Percentiles rank a stretch among this genome's conserved stretches.
Evolutionary conservation across 2,113 vertebrate species (phyloP).

Genomic region (Phaethon lepturus): DNA sequence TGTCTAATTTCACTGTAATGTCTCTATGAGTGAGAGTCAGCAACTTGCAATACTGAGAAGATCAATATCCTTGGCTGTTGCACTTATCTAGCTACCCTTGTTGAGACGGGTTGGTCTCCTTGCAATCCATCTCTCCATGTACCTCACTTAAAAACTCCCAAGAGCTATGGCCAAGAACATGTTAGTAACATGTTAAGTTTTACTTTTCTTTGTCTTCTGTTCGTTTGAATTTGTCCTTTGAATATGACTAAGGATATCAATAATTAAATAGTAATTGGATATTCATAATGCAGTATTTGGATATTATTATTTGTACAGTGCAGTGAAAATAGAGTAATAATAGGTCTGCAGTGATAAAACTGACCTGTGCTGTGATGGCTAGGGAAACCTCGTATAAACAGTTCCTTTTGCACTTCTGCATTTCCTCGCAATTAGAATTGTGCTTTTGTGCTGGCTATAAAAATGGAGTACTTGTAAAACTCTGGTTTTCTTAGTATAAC

Average conservation of each 20-base stretch:
- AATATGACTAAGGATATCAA: neutral
- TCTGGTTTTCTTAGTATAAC: neutral
- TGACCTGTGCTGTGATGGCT: neutral
- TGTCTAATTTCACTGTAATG: neutral
- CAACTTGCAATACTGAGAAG: neutral
- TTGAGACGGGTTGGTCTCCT: neutral
- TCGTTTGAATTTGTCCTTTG: neutral
- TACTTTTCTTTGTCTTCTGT: neutral
- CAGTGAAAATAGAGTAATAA: neutral
- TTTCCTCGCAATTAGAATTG: neutral
- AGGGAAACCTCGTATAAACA: neutral
- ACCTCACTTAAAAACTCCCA: neutral
- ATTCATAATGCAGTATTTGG: neutral
- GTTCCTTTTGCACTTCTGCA: neutral
- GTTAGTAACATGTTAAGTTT: neutral
- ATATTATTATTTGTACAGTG: neutral
- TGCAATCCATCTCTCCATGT: neutral
- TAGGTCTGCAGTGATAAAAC: neutral
- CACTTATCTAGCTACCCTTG: neutral
- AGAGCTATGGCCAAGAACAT: neutral
- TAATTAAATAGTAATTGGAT: neutral
- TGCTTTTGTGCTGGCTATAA: neutral
- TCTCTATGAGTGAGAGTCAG: neutral
- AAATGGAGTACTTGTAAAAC: neutral
- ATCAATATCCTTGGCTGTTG: neutral